Base-by-base conservation (phyloP, 2,888 invertebrate genomes). In the Ryuthela nishihirai region DNA sequence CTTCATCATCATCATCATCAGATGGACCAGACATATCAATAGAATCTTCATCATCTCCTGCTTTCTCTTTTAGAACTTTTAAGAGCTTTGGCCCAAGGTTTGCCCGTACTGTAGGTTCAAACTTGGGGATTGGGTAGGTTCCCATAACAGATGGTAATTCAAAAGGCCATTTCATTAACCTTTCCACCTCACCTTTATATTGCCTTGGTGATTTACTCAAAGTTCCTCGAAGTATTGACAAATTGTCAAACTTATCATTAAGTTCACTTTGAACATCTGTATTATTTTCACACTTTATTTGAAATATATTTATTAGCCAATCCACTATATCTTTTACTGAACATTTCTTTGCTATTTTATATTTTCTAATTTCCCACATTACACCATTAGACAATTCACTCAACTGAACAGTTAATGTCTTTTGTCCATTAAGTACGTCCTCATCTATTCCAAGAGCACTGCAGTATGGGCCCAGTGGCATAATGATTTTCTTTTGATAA, bases 1-100 rank as follows among this genome's bases (percentile, higher is more conserved):
- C 53, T 26, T 53, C 47, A 26, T 59, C 59, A 53, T 59, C 59
- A 48, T 59, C 59, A 25, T 59, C 59, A 41, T 54, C 54, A 23
- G 45, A 45, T 40, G 45, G 42, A 9, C 48, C 47, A 1, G 53
- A 53, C 59, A 53, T 48, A 48, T 53, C 53, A 23, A 53, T 25
- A 26, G 56, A 50, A 48, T 59, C 59, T 26, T 59, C 59, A 40
- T 59, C 59, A 48, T 59, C 59, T 3, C 53, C 59, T 10, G 53
- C 59, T 18, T 59, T 59, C 39, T 59, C 59, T 35, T 59, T 59
- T 4, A 59, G 24, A 17, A 59, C 59, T 40, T 59, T 59, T 12
- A 59, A 32, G n/a, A 59, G 35, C 23, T 59, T 59, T 12, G 59
- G 59, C 1, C 59, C 59, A 23, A 59, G 44, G 42, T 42, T 59